Base-by-base conservation (phyloP, 1,140 invertebrate genomes). In the Battus philenor region DNA sequence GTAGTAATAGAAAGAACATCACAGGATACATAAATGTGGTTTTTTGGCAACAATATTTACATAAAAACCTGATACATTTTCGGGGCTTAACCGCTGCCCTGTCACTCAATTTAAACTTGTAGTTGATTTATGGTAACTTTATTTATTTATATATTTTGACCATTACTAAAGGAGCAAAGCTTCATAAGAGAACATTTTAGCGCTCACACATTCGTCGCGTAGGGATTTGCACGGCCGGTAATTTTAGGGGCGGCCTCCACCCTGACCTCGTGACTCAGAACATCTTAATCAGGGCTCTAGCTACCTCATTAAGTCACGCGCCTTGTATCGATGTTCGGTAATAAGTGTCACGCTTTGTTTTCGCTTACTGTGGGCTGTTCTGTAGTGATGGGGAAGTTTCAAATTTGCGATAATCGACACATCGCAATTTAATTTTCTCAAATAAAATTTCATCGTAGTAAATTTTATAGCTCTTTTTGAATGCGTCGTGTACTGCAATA, bases 261-360 rank as follows among this genome's bases (percentile, higher is more conserved):
- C 67, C 71, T 72, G 71, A 75, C 68, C 71, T 45, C 33, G 59
- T 75, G 68, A 71, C 68, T 69, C 53, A 44, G 48, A 44, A 59
- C 52, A 53, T 63, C 69, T 73, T 61, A 71, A 71, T 72, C 64
- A 45, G 51, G 38, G 34, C 8, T 26, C 20, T 11, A 13, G 22
- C 45, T 38, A 41, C 30, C 59, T 67, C 56, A 59, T 66, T 64
- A 57, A 43, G 24, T 33, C 49, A 43, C 45, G 13, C 31, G 39
- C 44, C 53, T 10, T 29, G 34, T 53, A 57, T 55, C 51, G 55
- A 52, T 50, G 46, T 44, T 39, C 49, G 45, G 50, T 51, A 48
- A 64, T 64, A 57, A 63, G 45, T 62, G 49, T 50, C 64, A 39
- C 13, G 36, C 20, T 38, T 39, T 39, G 36, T 48, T 43, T 44